Conservation (phyloP, 23 tunicate species). For the Halocynthia roretzi region DNA sequence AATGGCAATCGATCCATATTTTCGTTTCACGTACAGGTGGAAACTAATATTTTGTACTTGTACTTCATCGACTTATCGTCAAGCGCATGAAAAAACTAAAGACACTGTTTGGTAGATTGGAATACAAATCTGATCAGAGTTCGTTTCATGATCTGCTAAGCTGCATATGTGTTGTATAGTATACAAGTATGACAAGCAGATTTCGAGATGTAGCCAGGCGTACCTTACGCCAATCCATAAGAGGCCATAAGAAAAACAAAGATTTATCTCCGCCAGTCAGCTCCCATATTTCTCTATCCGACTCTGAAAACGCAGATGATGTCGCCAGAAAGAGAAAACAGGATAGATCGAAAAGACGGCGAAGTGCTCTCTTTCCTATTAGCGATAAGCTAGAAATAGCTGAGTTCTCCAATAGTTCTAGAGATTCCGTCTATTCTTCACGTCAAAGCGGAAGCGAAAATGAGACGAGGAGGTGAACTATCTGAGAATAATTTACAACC, state of each 20-base stretch:
- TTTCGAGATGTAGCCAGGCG: conserved; percentile 10
- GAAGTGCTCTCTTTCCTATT: neutral
- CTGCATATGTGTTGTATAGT: too few relatives aligned
- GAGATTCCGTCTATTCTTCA: neutral
- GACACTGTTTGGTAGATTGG: too few relatives aligned
- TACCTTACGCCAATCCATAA: conserved; percentile 2
- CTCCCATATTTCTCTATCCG: neutral
- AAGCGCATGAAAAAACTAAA: too few relatives aligned
- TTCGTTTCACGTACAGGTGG: too few relatives aligned
- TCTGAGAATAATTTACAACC: too few relatives aligned
- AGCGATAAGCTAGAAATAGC: neutral
- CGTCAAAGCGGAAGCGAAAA: neutral
- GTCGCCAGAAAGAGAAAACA: neutral
- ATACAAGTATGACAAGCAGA: neutral
- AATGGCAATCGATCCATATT: too few relatives aligned
- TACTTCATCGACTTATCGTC: too few relatives aligned
- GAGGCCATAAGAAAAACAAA: neutral
- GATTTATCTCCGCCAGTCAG: neutral
- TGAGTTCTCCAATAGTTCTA: neutral
- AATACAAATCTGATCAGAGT: too few relatives aligned
- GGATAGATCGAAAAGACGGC: neutral
- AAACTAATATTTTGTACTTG: too few relatives aligned
- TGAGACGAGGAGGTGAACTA: too few relatives aligned
- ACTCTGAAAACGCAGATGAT: conserved; percentile 1
- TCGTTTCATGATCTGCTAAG: too few relatives aligned